Percentiles rank a stretch among this genome's conserved stretches.
Conservation (phyloP, 2,113 vertebrate genomes). For the Brachypodius melanocephalos region DNA sequence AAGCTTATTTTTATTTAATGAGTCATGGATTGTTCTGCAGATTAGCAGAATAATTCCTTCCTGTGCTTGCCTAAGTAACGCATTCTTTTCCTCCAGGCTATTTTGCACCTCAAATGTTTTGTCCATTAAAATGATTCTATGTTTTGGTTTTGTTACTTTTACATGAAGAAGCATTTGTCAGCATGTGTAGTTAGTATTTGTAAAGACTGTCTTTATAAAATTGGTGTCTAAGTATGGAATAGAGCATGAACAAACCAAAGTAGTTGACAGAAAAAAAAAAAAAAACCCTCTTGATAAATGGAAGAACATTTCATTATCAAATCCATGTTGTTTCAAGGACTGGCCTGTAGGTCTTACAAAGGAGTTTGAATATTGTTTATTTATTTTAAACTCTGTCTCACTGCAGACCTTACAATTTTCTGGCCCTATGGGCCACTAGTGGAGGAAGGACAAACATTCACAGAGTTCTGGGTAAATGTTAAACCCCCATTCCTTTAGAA, state of each 20-base stretch:
- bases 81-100: not conserved
- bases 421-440: not conserved
- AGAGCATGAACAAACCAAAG: not conserved
- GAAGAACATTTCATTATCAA: not conserved
- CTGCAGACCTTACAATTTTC: not conserved
- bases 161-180: not conserved
- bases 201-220: not conserved
- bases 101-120: not conserved
- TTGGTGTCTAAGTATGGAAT: not conserved
- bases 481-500: not conserved
- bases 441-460: not conserved
- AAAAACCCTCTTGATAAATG: not conserved
- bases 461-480: not conserved
- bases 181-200: not conserved
- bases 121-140: not conserved
- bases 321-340: not conserved
- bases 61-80: not conserved
- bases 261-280: not conserved
- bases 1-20: not conserved
- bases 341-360: not conserved
- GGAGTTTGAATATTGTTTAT: not conserved
- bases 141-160: not conserved
- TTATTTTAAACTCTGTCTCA: not conserved
- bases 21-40: not conserved
- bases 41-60: slow-evolving; percentile 3